Base-by-base conservation (phyloP, 2,888 invertebrate species). In the Sarcophaga subvicina region DNA sequence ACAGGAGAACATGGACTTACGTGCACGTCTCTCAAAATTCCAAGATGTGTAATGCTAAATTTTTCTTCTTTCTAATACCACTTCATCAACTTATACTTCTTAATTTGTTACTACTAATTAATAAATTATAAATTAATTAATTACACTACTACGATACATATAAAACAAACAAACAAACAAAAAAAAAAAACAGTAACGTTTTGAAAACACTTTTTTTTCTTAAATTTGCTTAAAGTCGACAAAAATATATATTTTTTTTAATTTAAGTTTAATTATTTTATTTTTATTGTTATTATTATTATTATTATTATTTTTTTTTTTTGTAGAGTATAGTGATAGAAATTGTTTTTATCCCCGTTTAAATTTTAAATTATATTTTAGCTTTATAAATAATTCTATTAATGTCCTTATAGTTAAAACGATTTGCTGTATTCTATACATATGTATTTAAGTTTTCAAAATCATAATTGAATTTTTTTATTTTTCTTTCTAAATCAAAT, bases 1-100 rank as follows among this genome's bases (percentile, higher is more conserved):
- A 95, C 98, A 97, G 94, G 98, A 98, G 94, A 98, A 98, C 94
- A 96, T 97, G 95, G 95, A 97, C 94, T 95, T 98, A 93, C 96
- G 97, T 94, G 97, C 97, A 94, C 97, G 97, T 95, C 95, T 97
- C 94, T 96, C 97, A 92, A 97, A 97, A 95, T 97, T 96, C 94
- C 96, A 97, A 94, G 97, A 97, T 94, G 96, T 97, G 94, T 93
- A 93, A 93, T 93, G 91, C 90, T 90, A 84, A 87, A 81, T 71
- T 71, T 71, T 78, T 71, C 71, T 22, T 70, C 54, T 54, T 4
- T 54, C 12, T 54, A 54, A 12, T 14, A 54, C 54, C 12, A 54
- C 54, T 62, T 62, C 62, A 20, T 62, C 62, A 62, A 85, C 87
- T 88, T 89, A 88, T 89, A 71, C 71, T 77, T 67, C 71, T 76